Evolutionary conservation across 1,140 invertebrate species (phyloP).

Genomic region (Polypedilum pembai): DNA sequence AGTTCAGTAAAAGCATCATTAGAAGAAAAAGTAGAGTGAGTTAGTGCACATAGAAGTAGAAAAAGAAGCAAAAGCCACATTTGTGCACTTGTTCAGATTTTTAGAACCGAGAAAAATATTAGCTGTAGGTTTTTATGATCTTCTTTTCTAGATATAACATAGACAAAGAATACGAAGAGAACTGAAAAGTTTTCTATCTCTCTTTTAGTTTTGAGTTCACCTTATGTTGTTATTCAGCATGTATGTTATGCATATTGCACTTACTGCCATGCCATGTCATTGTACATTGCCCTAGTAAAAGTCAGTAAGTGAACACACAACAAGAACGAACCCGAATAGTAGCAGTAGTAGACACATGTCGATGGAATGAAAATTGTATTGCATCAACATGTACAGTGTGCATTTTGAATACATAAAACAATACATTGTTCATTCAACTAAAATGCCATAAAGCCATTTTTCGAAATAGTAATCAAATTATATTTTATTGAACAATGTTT

Average conservation of each 20-base stretch:
- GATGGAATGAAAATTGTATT: neutral
- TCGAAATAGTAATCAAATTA: slow-evolving; percentile 25
- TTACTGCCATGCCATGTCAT: neutral
- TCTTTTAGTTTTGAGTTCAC: neutral
- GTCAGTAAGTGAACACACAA: neutral
- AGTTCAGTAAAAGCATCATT: too few relatives aligned
- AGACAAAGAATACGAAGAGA: too few relatives aligned
- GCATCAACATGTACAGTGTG: neutral
- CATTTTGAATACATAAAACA: neutral
- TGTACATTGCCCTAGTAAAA: neutral
- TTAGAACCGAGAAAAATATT: neutral
- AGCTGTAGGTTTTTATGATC: slow-evolving; percentile 4
- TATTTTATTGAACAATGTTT: slow-evolving; percentile 21
- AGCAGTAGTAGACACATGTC: slow-evolving; percentile 10
- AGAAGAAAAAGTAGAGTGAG: too few relatives aligned
- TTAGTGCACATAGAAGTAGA: too few relatives aligned
- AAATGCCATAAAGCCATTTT: slow-evolving; percentile 13
- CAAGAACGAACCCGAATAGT: neutral
- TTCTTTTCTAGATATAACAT: neutral
- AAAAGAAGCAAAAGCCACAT: neutral
- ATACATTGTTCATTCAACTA: neutral
- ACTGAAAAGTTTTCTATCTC: too few relatives aligned
- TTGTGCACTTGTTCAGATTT: neutral
- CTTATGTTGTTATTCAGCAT: neutral
- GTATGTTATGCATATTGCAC: neutral